A percentile compares a stretch with the other conserved stretches of the same genome.
These are phyloP conservation scores for Clostera curtula DNA, from an alignment of 2,888 invertebrate genomes.

Conservation along the genomic window DNA sequence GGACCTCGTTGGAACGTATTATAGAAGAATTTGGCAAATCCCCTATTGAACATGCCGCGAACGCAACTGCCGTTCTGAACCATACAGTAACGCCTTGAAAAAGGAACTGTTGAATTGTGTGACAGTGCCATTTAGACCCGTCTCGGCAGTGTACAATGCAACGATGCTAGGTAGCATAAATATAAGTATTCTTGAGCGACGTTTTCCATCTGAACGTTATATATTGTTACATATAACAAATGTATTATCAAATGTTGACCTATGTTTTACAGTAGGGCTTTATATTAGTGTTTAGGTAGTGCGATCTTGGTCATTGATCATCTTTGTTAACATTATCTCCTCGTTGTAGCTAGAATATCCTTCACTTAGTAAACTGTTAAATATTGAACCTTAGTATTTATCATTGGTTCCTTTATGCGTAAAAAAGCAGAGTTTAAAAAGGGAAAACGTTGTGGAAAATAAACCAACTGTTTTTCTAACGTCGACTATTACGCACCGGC, in stretches of 20 bases:
- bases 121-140: conserved; percentile 35
- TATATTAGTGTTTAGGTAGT: conserved; percentile 17
- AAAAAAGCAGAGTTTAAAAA: no score
- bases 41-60: background rate
- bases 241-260: conserved; percentile 25
- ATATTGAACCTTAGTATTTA: no score
- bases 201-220: conserved; percentile 32
- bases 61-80: conserved; percentile 9
- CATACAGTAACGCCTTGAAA: conserved; percentile 5
- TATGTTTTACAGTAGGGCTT: conserved; percentile 22
- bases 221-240: no score
- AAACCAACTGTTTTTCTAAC: no score
- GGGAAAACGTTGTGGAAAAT: no score
- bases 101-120: conserved; percentile 10
- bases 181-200: conserved; percentile 22
- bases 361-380: no score
- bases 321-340: no score
- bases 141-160: conserved; percentile 30
- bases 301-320: conserved; percentile 3
- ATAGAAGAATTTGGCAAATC: conserved; percentile 64
- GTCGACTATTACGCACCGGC: no score
- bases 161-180: conserved; percentile 23
- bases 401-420: no score
- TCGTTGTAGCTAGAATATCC: no score
- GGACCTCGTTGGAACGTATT: conserved; percentile 79